These are phyloP conservation scores for Rhimphoctona megacephalus DNA, from an alignment of 2,888 invertebrate genomes.

Conservation along the genomic window DNA sequence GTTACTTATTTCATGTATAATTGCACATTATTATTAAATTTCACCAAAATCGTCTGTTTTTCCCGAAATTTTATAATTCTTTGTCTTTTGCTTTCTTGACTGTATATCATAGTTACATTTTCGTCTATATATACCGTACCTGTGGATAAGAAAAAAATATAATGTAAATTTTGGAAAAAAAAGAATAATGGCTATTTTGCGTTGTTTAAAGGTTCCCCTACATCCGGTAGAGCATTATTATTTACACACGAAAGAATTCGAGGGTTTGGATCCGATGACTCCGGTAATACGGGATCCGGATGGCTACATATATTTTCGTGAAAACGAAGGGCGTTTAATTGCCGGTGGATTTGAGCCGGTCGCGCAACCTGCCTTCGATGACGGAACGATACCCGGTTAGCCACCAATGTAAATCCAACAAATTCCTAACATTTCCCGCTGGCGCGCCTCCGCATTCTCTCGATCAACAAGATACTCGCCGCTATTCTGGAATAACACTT, in stretches of 20 bases:
- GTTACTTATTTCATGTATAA: background rate
- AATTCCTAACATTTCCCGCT: background rate
- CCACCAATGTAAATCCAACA: constrained; percentile 61
- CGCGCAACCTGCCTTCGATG: constrained; percentile 96
- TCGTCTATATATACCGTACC: no score
- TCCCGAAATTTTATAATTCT: no score
- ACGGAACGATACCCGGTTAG: constrained; percentile 88
- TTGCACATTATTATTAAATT: no score
- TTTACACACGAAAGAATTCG: constrained; percentile 93
- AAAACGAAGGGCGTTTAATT: constrained; percentile 93
- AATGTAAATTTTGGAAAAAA: background rate
- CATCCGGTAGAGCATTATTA: constrained; percentile 98
- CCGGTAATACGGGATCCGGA: constrained; percentile 96
- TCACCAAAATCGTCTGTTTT: no score
- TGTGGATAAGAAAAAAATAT: background rate
- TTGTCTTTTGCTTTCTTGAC: no score
- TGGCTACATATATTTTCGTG: constrained; percentile 94
- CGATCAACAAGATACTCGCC: background rate
- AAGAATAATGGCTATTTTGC: background rate
- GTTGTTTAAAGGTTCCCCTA: constrained; percentile 88
- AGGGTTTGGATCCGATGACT: constrained; percentile 91
- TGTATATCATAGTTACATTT: no score
- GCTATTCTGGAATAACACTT: background rate
- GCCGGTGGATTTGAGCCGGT: constrained; percentile 97
- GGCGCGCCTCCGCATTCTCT: background rate